A percentile compares a stretch with the other conserved stretches of the same genome.
Evolutionary conservation across 2,113 vertebrate genomes (phyloP).

Genomic region (Corydoras maculifer): DNA sequence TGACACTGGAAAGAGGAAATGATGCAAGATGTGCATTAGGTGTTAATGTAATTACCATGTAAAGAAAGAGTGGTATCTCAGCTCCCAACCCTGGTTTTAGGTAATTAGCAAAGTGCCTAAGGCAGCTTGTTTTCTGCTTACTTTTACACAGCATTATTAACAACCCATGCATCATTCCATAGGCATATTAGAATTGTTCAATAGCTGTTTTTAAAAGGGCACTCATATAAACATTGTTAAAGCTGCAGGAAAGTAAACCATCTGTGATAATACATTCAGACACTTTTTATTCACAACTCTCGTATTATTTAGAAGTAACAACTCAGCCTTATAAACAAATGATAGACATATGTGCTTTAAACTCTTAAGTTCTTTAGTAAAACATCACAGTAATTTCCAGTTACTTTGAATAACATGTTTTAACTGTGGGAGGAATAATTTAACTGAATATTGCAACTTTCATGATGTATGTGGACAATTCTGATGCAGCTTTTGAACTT

Average conservation of each 20-base stretch:
- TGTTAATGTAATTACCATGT: conserved; percentile 46
- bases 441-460: no score
- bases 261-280: conserved; percentile 31
- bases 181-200: conserved; percentile 26
- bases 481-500: background rate
- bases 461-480: background rate
- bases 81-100: conserved; percentile 36
- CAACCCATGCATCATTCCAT: conserved; percentile 49
- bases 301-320: no score
- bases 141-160: conserved; percentile 41
- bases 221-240: conserved; percentile 38
- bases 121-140: conserved; percentile 54
- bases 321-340: background rate
- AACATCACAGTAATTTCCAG: no score
- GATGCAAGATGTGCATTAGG: conserved; percentile 29
- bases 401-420: no score
- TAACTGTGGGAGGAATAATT: no score
- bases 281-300: conserved; percentile 2
- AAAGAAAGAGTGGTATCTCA: conserved; percentile 15
- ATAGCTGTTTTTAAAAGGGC: conserved; percentile 21
- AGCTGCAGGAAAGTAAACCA: conserved; percentile 46
- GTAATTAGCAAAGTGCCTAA: conserved; percentile 49
- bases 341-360: background rate
- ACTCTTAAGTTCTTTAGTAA: no score
- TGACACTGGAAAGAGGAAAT: conserved; percentile 8